Base-by-base conservation (phyloP, 2,113 vertebrate genomes). In the Sinocyclocheilus rhinocerous region DNA sequence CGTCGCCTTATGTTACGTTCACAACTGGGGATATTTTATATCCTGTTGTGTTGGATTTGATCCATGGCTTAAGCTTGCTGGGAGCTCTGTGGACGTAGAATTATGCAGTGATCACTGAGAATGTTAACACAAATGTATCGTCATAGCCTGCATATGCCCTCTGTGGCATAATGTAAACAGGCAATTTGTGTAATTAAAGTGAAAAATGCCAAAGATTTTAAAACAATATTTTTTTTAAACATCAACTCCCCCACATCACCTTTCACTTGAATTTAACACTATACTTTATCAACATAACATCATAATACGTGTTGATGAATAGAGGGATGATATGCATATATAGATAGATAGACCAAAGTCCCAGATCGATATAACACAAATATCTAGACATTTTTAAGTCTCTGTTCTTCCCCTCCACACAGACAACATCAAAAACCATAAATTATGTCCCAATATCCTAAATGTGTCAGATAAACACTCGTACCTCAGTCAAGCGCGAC, bases 321-420 rank as follows among this genome's bases (percentile, higher is more conserved):
- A 18, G 67, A 70, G 33, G 18, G 33, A 70, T 36, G 33, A 22
- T 29, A 29, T 50, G 12, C 3, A 72, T 20, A 72, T 18, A 72
- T n/a, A 73, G 36, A 73, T 45, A 75, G 39, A 73, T 33, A 61
- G 26, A 24, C 70, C 4, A 76, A 75, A 75, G 39, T 5, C 22
- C 72, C 10, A 75, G 42, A 4, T 48, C 22, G n/a, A 76, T 50
- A 26, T 24, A 50, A 76, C 11, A 93, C 95, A 95, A 94, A 92
- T 97, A 96, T 96, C 96, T 95, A 95, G 92, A 95, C 95, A 94
- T 95, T 94, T 94, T 96, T 96, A 97, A 1, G 52, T 33, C 4
- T 73, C 20, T 26, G 72, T 39, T 55, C 10, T 70, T 63, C 42
- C 39, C 11, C 9, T 61, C 8, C 39, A 81, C 70, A 50, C 26